Conservation (phyloP, 2,113 vertebrate species). For the Burhinus oedicnemus region DNA sequence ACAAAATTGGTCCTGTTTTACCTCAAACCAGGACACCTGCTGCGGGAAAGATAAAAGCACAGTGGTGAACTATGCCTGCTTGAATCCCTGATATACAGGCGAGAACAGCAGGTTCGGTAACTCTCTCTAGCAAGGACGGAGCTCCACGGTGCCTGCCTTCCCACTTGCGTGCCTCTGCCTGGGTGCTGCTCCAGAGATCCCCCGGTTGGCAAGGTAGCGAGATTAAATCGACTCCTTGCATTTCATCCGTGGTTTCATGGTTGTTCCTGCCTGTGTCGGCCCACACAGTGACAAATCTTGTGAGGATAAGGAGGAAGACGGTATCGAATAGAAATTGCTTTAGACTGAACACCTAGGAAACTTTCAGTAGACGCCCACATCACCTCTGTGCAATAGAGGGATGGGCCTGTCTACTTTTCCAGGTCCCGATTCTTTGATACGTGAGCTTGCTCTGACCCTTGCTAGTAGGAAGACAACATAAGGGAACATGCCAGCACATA, state of each 20-base stretch:
- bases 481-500: fast-evolving
- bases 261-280: neutral
- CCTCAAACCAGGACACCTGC: neutral
- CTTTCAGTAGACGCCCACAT: neutral
- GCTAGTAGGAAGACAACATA: fast-evolving
- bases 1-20: too few species aligned
- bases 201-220: neutral
- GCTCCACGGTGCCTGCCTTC: neutral
- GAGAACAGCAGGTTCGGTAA: neutral
- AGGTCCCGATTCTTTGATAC: too few species aligned
- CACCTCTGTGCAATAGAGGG: fast-evolving
- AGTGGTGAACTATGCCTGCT: neutral
- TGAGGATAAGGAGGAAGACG: neutral
- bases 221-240: neutral
- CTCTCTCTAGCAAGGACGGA: neutral
- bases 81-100: neutral
- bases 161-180: too few species aligned
- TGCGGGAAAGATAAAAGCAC: neutral
- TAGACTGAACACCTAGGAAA: neutral
- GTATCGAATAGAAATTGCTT: neutral
- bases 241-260: neutral
- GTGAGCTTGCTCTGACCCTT: neutral
- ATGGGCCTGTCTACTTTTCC: neutral
- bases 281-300: neutral
- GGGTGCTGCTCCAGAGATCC: neutral